Conservation (phyloP, 2,113 vertebrate species). For the Amphiprion percula region DNA sequence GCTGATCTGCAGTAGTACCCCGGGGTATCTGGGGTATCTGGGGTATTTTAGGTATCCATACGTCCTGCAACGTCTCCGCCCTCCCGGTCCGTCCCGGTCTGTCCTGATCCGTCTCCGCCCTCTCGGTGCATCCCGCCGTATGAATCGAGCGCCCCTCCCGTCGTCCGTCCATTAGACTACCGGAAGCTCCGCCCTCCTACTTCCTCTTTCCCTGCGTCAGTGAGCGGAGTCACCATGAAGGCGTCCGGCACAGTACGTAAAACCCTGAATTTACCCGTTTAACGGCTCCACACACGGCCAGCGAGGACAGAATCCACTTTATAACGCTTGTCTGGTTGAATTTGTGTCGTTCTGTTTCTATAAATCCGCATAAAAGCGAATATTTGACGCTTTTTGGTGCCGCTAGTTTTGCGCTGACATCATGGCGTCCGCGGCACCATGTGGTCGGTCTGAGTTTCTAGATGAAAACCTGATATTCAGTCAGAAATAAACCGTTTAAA, state of each 20-base stretch:
- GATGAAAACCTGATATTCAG: neutral
- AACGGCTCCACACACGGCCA: rapidly evolving
- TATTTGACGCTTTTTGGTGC: neutral
- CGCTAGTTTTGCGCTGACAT: constrained; percentile 39
- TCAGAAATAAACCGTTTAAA: neutral
- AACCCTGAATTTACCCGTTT: neutral
- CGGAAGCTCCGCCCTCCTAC: constrained; percentile 28
- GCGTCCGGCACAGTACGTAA: constrained; percentile 94
- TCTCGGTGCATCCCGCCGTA: neutral
- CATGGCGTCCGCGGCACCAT: constrained; percentile 79
- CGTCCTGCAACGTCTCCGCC: no score
- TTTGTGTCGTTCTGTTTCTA: rapidly evolving
- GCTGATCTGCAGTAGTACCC: no score
- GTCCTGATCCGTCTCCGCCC: neutral
- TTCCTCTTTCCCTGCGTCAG: constrained; percentile 88
- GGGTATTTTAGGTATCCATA: no score
- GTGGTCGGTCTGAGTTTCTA: constrained; percentile 37
- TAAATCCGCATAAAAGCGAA: rapidly evolving
- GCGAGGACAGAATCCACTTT: rapidly evolving
- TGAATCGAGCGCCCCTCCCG: neutral
- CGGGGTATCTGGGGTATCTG: no score
- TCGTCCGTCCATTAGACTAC: constrained; percentile 60
- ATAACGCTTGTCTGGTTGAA: neutral
- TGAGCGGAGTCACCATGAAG: constrained; percentile 89
- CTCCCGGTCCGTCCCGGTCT: no score